phyloP scores from a whole-genome alignment of 1,140 invertebrate species.

The Carposina sasakii region DNA sequence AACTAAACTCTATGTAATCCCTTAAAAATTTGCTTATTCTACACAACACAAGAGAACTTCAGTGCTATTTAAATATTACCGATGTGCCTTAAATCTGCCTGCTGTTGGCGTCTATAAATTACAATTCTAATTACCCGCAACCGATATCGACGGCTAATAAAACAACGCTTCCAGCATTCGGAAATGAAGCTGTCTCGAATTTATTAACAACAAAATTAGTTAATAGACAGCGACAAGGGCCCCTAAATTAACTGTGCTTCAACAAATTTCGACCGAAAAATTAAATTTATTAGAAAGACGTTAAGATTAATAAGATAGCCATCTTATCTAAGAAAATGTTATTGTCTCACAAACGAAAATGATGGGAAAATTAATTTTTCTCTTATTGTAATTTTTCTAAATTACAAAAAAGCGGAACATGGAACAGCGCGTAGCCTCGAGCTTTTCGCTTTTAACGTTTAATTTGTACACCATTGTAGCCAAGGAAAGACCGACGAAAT shows the following conservation, averaged over 20 bases:
- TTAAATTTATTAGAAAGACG: conserved; percentile 1
- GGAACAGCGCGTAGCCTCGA: conserved; percentile 29
- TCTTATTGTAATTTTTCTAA: conserved; percentile 32
- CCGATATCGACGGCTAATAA: conserved; percentile 56
- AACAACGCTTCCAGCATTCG: conserved; percentile 37
- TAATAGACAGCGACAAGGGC: conserved; percentile 19
- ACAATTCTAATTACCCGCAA: conserved; percentile 57
- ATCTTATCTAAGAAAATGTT: conserved; percentile 9
- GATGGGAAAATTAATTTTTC: conserved; percentile 19
- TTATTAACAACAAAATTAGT: conserved; percentile 54
- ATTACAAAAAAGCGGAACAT: conserved; percentile 28
- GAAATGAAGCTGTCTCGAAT: conserved; percentile 55
- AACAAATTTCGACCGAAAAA: conserved; percentile 6
- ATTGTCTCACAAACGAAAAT: conserved; percentile 2
- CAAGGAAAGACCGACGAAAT: conserved; percentile 35
- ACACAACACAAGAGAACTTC: too few relatives aligned
- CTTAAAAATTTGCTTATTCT: too few relatives aligned
- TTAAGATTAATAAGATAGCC: conserved; percentile 7
- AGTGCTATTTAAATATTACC: conserved; percentile 36
- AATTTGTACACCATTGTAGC: conserved; percentile 48
- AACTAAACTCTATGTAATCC: too few relatives aligned
- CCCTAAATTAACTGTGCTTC: conserved; percentile 26
- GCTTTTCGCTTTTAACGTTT: conserved; percentile 35
- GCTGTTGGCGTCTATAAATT: conserved; percentile 60
- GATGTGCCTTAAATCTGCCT: conserved; percentile 42